Base-by-base conservation (phyloP, 53 echinoderm and acorn worm genomes). In the Holothuria scabra region DNA sequence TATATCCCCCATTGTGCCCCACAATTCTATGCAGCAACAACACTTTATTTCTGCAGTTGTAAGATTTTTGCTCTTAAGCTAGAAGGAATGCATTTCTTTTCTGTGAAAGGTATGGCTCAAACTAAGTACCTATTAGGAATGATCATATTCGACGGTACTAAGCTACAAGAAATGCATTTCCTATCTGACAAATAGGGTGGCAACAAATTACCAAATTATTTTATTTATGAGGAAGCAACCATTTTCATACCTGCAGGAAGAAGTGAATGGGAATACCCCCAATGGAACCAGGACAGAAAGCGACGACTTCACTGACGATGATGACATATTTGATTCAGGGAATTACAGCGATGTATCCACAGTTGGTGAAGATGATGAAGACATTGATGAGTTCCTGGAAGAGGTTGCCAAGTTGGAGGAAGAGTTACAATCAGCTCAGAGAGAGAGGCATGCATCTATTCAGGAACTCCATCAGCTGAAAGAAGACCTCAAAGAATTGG, bases 371-470 rank as follows among this genome's bases (percentile, higher is more conserved):
- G 87, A 87, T 28, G 87, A 91, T 0, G 95, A 87, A 1, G 91
- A 91, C 2, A 59, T 81, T 25, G 91, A 91, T 60, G 32, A 81
- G 20, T 93, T 95, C 46, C 56, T 95, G 87, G 91, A 95, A 60
- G 89, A 93, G 72, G 64, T 95, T 37, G 83, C 60, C 8, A 76
- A 86, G 67, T 46, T 93, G 76, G 91, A 95, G 82, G 56, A 87
- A 26, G 93, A 93, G 67, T 29, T 95, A 28, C 76, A 86, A 74
- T 83, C 69, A 24, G 86, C 89, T 9, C 86, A 89, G 72, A 80
- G n/a, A n/a, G 89, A 82, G 56, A 84, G 93, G 28, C 91, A 93
- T 56, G 87, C 87, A 41, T 93, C 93, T 3, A 91, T 95, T 18
- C 81, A 89, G 11, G 87, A 89, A 80, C 89, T 89, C 0, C 87